phyloP scores from a whole-genome alignment of 2,888 invertebrate genomes.

The Chaetoderma sp. region DNA sequence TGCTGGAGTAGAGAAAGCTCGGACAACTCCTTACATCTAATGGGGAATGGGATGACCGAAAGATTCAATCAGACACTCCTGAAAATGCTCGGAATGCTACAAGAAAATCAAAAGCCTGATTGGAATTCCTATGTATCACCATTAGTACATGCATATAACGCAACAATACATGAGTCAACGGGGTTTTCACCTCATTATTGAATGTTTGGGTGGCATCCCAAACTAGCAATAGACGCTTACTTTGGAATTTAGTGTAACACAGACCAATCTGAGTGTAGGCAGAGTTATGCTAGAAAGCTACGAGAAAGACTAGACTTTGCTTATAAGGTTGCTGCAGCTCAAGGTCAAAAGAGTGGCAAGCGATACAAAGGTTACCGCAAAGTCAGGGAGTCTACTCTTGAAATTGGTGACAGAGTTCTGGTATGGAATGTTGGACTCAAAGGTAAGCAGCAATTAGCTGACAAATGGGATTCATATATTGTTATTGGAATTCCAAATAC shows the following conservation, averaged over 20 bases:
- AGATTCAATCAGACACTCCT: constrained; percentile 29
- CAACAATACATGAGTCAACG: constrained; percentile 23
- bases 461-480: constrained; percentile 18
- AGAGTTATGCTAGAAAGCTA: background rate
- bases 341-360: background rate
- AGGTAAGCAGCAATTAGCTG: constrained; percentile 24
- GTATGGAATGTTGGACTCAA: constrained; percentile 17
- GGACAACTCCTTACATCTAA: constrained; percentile 29
- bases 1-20: constrained; percentile 15
- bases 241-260: background rate
- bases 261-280: background rate
- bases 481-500: constrained; percentile 13
- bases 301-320: background rate
- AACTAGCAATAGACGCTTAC: constrained; percentile 12
- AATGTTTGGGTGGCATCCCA: constrained; percentile 27
- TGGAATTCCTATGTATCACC: constrained; percentile 18
- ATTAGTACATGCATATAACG: constrained; percentile 26
- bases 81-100: constrained; percentile 27
- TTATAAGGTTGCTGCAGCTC: background rate
- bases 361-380: constrained; percentile 15
- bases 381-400: constrained; percentile 4
- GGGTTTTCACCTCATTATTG: constrained; percentile 17
- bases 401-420: constrained; percentile 25
- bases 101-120: constrained; percentile 14
- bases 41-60: constrained; percentile 19